Conservation (phyloP, 2,113 vertebrate genomes). For the Taurulus bubalis region DNA sequence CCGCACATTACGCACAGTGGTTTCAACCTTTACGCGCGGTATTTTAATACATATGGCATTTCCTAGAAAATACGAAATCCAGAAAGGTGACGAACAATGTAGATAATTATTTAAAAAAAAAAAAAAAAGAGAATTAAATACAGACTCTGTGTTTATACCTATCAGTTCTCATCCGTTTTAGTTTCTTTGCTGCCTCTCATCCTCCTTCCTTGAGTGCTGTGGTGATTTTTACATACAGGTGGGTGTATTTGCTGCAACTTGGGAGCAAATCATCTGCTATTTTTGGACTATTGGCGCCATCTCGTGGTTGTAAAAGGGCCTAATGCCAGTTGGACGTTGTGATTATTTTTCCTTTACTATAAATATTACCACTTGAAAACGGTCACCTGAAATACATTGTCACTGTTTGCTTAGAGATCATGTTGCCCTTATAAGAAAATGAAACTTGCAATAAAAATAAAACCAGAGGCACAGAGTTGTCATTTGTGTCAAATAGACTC, state of each 20-base stretch:
- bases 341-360: neutral
- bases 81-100: constrained; percentile 10
- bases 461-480: neutral
- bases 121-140: neutral
- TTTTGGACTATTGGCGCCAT: constrained; percentile 52
- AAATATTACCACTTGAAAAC: neutral
- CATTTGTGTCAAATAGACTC: constrained; percentile 37
- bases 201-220: neutral
- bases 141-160: neutral
- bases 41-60: neutral
- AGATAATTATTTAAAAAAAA: neutral
- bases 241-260: neutral
- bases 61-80: neutral
- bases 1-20: constrained; percentile 13
- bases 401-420: neutral
- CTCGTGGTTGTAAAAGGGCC: constrained; percentile 22
- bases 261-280: neutral
- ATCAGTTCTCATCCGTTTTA: neutral
- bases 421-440: neutral
- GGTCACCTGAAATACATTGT: neutral
- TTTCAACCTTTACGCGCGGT: neutral
- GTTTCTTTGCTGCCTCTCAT: neutral
- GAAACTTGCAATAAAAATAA: constrained; percentile 25
- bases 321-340: neutral
- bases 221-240: neutral